Evolutionary conservation across 2,797 vertebrate species (phyloP).

Genomic region (Adelosebastes latens): DNA sequence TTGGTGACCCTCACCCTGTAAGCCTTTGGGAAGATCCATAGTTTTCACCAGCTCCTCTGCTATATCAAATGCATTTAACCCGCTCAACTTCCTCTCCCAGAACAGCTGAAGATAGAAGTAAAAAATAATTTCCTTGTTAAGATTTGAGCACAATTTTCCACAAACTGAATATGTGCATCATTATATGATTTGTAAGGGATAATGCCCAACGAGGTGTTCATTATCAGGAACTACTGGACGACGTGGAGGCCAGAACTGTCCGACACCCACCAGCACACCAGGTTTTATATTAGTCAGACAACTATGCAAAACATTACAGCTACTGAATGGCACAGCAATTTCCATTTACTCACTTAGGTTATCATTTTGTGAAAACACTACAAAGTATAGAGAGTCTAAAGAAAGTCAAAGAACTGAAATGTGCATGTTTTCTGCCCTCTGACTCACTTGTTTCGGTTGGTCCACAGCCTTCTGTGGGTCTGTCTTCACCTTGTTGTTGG

Average conservation of each 20-base stretch:
- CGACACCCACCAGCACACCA: not conserved
- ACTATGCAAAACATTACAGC: not conserved
- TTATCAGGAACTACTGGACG: no score
- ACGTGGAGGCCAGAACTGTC: no score
- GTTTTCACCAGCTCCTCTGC: slow-evolving; percentile 96
- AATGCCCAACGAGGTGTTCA: no score
- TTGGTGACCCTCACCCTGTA: slow-evolving; percentile 87
- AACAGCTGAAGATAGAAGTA: slow-evolving; percentile 85
- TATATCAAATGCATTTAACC: slow-evolving; percentile 94
- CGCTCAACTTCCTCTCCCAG: slow-evolving; percentile 96
- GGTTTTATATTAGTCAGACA: not conserved
- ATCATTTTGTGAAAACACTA: not conserved
- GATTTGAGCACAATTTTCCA: not conserved
- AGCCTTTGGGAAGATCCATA: slow-evolving; percentile 96
- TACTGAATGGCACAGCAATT: not conserved
- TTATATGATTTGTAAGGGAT: not conserved
- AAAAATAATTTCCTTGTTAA: not conserved
- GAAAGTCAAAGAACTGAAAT: not conserved
- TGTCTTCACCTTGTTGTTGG: slow-evolving; percentile 97
- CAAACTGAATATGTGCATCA: not conserved
- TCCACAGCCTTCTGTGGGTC: slow-evolving; percentile 96
- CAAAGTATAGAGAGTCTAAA: not conserved
- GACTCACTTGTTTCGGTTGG: slow-evolving; percentile 93
- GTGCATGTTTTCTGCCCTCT: not conserved
- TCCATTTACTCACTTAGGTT: not conserved